A percentile compares a stretch with the other conserved stretches of the same genome.
Evolutionary conservation across 1,140 invertebrate species (phyloP).

Genomic region (Vanessa atalanta): DNA sequence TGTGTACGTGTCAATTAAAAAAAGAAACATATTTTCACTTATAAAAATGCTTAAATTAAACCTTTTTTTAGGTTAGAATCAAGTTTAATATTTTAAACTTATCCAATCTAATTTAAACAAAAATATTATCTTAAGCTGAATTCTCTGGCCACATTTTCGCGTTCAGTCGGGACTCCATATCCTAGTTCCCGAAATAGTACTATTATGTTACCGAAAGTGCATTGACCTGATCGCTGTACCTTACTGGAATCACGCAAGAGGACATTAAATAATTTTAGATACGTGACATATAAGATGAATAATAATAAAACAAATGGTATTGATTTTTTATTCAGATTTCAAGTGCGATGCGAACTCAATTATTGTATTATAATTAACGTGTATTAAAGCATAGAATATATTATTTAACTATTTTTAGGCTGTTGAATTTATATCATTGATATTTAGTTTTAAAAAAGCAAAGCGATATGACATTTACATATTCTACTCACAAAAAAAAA

Average conservation of each 20-base stretch:
- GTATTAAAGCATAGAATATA: no score
- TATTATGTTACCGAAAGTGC: slow-evolving; percentile 52
- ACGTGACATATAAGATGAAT: not conserved
- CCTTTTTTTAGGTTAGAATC: no score
- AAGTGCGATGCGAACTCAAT: slow-evolving; percentile 5
- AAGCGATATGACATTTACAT: not conserved
- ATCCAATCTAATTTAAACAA: not conserved
- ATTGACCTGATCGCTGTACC: slow-evolving; percentile 46
- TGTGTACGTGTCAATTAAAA: no score
- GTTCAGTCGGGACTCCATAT: slow-evolving; percentile 42
- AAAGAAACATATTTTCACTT: no score
- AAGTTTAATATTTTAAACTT: not conserved
- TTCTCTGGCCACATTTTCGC: slow-evolving; percentile 31
- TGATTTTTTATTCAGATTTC: slow-evolving; percentile 23
- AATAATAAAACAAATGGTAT: not conserved
- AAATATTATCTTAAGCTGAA: slow-evolving; percentile 8
- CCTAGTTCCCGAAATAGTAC: slow-evolving; percentile 55
- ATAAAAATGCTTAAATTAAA: no score
- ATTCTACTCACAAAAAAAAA: not conserved
- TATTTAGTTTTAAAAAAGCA: not conserved
- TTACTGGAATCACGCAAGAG: slow-evolving; percentile 39
- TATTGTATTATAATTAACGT: no score
- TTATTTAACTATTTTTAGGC: not conserved
- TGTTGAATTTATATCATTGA: not conserved
- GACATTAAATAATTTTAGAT: slow-evolving; percentile 60